Evolutionary conservation across 2,113 vertebrate species (phyloP).

Genomic region (Castor canadensis): DNA sequence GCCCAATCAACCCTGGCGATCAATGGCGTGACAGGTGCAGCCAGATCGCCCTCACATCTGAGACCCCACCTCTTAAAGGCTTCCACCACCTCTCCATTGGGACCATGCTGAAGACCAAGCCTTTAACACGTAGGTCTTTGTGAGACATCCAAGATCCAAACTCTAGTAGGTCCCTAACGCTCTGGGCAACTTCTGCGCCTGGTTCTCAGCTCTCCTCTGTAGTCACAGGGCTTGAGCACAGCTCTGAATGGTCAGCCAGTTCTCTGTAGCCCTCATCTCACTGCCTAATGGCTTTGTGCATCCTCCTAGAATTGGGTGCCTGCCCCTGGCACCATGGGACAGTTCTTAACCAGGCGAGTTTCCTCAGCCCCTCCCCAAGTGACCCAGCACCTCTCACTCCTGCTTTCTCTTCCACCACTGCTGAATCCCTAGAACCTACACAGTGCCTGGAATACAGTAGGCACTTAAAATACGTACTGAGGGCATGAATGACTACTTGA

Average conservation of each 20-base stretch:
- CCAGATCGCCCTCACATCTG: too few relatives aligned
- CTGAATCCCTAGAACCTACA: neutral
- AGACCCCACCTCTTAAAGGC: neutral
- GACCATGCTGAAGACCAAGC: neutral
- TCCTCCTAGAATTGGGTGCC: too few relatives aligned
- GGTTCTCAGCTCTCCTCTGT: neutral
- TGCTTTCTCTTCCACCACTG: neutral
- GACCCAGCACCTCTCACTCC: neutral
- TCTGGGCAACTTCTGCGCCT: neutral
- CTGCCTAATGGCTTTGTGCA: neutral
- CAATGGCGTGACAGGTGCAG: too few relatives aligned
- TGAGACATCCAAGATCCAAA: neutral
- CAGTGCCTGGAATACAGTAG: neutral
- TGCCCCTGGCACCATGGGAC: neutral
- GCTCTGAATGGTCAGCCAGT: too few relatives aligned
- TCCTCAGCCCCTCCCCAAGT: fast-evolving
- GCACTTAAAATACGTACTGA: neutral
- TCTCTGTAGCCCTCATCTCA: neutral
- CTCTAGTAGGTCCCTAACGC: neutral
- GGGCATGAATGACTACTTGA: neutral
- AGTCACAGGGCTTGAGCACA: neutral
- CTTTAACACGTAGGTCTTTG: neutral
- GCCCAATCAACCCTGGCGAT: too few relatives aligned
- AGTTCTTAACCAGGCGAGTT: neutral
- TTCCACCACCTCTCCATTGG: neutral